Conservation (phyloP, 2,113 vertebrate species). For the Ramphastos sulfuratus region DNA sequence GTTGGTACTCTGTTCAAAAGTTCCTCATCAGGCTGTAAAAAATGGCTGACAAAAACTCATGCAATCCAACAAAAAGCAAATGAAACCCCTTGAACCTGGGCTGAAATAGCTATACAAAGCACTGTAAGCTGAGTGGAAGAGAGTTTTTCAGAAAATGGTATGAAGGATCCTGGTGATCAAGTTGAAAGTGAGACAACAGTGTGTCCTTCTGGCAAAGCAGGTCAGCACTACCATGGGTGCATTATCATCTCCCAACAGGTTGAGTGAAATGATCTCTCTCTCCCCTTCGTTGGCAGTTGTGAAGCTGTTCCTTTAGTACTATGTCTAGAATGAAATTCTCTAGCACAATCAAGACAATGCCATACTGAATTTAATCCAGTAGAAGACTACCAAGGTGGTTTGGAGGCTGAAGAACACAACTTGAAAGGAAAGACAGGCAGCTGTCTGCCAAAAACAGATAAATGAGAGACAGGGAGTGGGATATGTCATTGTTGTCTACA, state of each 20-base stretch:
- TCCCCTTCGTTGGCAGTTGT: not conserved
- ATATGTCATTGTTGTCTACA: not conserved
- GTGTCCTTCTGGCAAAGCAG: not conserved
- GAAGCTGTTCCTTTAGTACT: not conserved
- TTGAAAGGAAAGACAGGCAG: not conserved
- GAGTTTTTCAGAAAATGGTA: not conserved
- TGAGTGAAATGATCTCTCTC: not conserved
- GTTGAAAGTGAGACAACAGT: not conserved
- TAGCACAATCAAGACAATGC: not conserved
- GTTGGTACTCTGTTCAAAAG: not conserved
- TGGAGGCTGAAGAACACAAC: not conserved
- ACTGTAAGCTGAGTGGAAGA: not conserved
- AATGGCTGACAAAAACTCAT: not conserved
- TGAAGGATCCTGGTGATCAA: not conserved
- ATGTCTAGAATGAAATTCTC: no score
- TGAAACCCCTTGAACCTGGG: not conserved
- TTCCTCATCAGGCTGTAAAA: not conserved
- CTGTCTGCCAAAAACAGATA: not conserved
- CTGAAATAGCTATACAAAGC: accelerated
- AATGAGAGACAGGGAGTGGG: not conserved
- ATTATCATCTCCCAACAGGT: not conserved
- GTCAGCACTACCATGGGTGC: not conserved
- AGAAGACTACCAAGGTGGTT: not conserved
- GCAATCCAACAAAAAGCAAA: not conserved
- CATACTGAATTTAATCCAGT: not conserved